These are phyloP conservation scores for Chloropsis hardwickii DNA, from an alignment of 2,113 vertebrate genomes.

Conservation along the genomic window DNA sequence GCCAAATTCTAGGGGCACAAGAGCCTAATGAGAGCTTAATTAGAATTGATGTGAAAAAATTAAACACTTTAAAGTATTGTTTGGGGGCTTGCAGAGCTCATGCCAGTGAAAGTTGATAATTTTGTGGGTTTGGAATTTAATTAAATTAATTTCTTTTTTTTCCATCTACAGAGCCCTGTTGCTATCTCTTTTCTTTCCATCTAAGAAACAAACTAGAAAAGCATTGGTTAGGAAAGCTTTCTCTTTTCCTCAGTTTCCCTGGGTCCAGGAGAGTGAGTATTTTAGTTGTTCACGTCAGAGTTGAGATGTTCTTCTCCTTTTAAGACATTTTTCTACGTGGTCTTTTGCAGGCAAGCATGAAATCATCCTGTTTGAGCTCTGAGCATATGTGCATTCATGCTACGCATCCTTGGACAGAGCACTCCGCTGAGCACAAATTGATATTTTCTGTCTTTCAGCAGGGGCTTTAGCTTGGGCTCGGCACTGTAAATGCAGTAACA, in stretches of 20 bases:
- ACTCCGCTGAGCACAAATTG: not conserved
- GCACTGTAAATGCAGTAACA: constrained; percentile 25
- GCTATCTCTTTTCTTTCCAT: not conserved
- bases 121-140: constrained; percentile 49
- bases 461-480: constrained; percentile 8
- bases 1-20: constrained; percentile 57
- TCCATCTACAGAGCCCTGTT: not conserved
- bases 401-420: constrained; percentile 20
- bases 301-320: not conserved
- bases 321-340: constrained; percentile 20
- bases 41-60: constrained; percentile 65
- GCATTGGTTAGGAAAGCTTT: not conserved
- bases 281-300: not conserved
- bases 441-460: constrained; percentile 53
- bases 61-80: constrained; percentile 56
- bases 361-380: constrained; percentile 9
- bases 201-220: constrained; percentile 2
- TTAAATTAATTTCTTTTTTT: not conserved
- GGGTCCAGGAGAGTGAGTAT: not conserved
- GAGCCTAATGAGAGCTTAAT: constrained; percentile 68
- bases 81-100: constrained; percentile 23
- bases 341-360: constrained; percentile 29
- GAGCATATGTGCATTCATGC: constrained; percentile 4
- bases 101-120: constrained; percentile 51
- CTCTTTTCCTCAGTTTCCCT: constrained; percentile 22